Evolutionary conservation across 2,113 vertebrate genomes (phyloP).

Genomic region (Telmatochromis sp.): DNA sequence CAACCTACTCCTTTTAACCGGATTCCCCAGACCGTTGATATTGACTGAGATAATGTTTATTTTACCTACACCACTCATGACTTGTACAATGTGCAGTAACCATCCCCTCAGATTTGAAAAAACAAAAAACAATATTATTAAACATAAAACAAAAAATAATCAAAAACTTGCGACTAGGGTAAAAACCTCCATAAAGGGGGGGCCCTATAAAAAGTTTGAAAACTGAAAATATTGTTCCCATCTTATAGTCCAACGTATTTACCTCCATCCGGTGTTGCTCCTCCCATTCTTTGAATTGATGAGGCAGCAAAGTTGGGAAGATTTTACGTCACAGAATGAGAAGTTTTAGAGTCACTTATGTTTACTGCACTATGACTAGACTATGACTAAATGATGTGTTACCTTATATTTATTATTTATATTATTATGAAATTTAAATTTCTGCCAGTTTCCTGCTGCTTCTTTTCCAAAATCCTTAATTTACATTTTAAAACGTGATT

Average conservation of each 20-base stretch:
- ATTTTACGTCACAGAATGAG: neutral
- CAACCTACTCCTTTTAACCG: neutral
- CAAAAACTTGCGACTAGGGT: neutral
- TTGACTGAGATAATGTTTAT: neutral
- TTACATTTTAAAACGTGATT: neutral
- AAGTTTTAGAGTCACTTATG: neutral
- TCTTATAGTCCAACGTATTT: neutral
- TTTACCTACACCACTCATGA: neutral
- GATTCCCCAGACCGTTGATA: neutral
- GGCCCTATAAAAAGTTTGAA: neutral
- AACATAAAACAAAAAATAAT: neutral
- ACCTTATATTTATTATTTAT: neutral
- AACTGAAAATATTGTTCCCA: neutral
- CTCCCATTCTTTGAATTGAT: neutral
- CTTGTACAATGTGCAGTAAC: neutral
- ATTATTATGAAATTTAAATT: neutral
- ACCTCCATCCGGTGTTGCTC: neutral
- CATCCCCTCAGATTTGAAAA: neutral
- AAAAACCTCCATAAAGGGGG: too few relatives aligned
- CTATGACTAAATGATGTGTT: neutral
- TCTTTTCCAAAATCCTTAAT: neutral
- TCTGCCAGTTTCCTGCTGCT: neutral
- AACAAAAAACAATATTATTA: neutral
- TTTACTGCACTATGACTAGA: neutral
- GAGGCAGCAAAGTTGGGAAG: neutral